Base-by-base conservation (phyloP, 2,888 invertebrate genomes). In the Meiosimyza decipiens region DNA sequence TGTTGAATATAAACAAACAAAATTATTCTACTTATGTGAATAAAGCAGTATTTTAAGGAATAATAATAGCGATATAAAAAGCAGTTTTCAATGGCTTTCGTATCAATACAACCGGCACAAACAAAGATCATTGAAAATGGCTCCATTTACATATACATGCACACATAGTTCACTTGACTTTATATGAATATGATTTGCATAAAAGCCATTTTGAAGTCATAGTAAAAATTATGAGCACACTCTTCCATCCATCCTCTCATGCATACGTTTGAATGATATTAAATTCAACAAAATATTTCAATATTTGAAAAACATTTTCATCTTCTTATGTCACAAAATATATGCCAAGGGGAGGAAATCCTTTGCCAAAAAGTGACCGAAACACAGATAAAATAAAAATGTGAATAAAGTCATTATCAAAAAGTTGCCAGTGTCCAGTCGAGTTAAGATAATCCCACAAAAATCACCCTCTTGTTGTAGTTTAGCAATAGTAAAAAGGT, bases 321-420 rank as follows among this genome's bases (percentile, higher is more conserved):
- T 22, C 57, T 57, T n/a, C 57, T 16, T 57, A 57, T 57, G 57
- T 28, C 57, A 57, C 28, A 57, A 57, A 57, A 22, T 57, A 57
- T 57, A 15, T 18, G 22, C 28, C 22, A 22, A 28, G 13, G 13
- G 28, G 28, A 15, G 57, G 13, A 57, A n/a, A 18, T 57, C 22
- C 22, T 18, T 55, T 55, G 18, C 55, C 7, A 15, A 28, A 28
- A 28, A 15, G 15, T 57, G 13, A 22, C 28, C 22, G 18, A 57
- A 57, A 57, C 22, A 28, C 7, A 6, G 28, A 12, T 15, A 28
- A 28, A 28, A 57, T 28, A n/a, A 57, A 57, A 57, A 57, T 22
- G 57, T 12, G 22, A 57, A 57, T 57, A 57, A 28, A 57, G 28
- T 28, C 13, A 57, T 57, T 57, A 57, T 22, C 57, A 28, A 12